phyloP scores from a whole-genome alignment of 2,113 vertebrate genomes.

The Apistogramma diplotaenia region DNA sequence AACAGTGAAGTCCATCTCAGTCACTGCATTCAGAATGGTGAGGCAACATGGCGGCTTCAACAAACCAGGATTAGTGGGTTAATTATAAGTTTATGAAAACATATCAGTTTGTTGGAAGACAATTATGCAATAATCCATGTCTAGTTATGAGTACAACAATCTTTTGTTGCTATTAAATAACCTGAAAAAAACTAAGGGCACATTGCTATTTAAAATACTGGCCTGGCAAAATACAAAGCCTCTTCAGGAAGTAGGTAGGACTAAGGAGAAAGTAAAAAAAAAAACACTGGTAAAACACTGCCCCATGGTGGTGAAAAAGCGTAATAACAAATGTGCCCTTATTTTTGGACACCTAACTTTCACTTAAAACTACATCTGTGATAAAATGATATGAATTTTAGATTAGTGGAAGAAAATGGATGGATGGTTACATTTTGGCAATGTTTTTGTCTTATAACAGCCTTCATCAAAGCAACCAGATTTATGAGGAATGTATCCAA shows the following conservation, averaged over 20 bases:
- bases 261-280: background rate
- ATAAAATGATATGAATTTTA: background rate
- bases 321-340: background rate
- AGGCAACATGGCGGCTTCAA: too few species aligned
- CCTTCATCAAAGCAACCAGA: background rate
- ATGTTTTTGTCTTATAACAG: background rate
- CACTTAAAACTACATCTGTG: background rate
- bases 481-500: background rate
- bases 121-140: too few species aligned
- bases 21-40: too few species aligned
- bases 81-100: too few species aligned
- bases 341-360: background rate
- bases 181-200: too few species aligned
- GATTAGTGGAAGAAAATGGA: too few species aligned
- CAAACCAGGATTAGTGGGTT: too few species aligned
- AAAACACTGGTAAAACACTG: background rate
- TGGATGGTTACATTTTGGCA: background rate
- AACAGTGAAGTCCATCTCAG: too few species aligned
- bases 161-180: too few species aligned
- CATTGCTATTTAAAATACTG: background rate
- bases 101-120: too few species aligned
- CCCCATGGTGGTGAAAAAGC: rapidly evolving
- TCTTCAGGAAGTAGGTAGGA: background rate
- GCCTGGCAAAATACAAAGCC: background rate
- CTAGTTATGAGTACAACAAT: too few species aligned